Evolutionary conservation across 2,113 vertebrate genomes (phyloP), one percentile per base, ranked within the genome.

Genomic region (Clarias batrachus): DNA sequence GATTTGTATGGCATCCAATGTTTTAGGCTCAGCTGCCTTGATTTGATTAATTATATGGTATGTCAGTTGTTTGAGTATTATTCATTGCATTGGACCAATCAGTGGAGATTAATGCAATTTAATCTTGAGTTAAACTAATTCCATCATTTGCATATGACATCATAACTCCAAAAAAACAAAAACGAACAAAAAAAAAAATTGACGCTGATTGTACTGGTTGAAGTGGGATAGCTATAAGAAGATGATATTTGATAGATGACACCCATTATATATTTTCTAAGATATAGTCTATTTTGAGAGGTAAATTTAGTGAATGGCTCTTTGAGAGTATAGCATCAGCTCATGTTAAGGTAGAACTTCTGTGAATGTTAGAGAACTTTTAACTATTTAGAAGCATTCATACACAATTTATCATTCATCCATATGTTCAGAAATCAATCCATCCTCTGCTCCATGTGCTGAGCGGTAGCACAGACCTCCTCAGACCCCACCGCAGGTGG

Each of bases 241-340:
- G 92, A 90, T 93, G 91, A 89, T 93, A 93, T 94, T 92, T 94
- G 93, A 94, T 90, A 94, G 93, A 94, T 93, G 93, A 93, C 92
- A 93, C 94, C 93, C 85, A 93, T 94, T 95, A 93, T 95, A 95
- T 95, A 95, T 95, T 96, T 95, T 95, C 94, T 95, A 95, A 94
- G 93, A 95, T 94, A 95, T 93, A 95, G 94, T 95, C 94, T 95
- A 95, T 95, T 95, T 95, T 95, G 93, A 95, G 91, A 93, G 94
- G 93, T 94, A 91, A 94, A 93, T 94, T 92, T 90, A 93, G 92
- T 93, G 93, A 94, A 94, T 92, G 93, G 94, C 93, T 94, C 92
- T 91, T 92, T 78, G 92, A 92, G 93, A 93, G 92, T 91, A 84
- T 81, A 93, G 86, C 63, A 83, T 88, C 82, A 37, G 82, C 89